These are phyloP conservation scores for Acronicta psi DNA, from an alignment of 2,888 invertebrate genomes.

Conservation along the genomic window DNA sequence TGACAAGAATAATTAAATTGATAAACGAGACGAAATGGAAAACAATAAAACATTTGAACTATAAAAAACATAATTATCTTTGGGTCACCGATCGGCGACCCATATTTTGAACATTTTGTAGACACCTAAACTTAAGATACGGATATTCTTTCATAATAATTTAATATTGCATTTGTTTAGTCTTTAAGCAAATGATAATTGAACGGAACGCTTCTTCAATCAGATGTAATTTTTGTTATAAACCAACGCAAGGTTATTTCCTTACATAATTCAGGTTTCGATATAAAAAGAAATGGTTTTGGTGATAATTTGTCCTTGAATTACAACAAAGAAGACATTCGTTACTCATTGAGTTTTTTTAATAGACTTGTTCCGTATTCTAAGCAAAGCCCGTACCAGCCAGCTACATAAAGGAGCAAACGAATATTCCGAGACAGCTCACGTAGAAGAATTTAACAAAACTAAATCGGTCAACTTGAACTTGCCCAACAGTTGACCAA, in stretches of 20 bases:
- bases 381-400: conserved; percentile 3
- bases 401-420: conserved; percentile 29
- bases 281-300: too few species aligned
- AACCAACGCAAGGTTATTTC: neutral
- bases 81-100: conserved; percentile 77
- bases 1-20: conserved; percentile 71
- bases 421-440: conserved; percentile 33
- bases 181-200: conserved; percentile 11
- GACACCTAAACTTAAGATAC: conserved; percentile 46
- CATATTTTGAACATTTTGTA: conserved; percentile 64
- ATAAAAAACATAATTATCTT: conserved; percentile 76
- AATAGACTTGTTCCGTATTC: neutral
- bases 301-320: conserved; percentile 26
- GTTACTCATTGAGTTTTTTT: neutral
- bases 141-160: conserved; percentile 44
- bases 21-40: conserved; percentile 74
- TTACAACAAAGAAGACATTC: conserved; percentile 15
- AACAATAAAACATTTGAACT: conserved; percentile 78
- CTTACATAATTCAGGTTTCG: too few species aligned
- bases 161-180: conserved; percentile 28
- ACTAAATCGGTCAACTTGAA: conserved; percentile 60
- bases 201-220: neutral
- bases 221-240: conserved; percentile 5
- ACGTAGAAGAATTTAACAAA: conserved; percentile 51
- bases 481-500: conserved; percentile 62